These are phyloP conservation scores for Apodemia hepburni DNA, from an alignment of 2,888 invertebrate genomes.

Conservation along the genomic window DNA sequence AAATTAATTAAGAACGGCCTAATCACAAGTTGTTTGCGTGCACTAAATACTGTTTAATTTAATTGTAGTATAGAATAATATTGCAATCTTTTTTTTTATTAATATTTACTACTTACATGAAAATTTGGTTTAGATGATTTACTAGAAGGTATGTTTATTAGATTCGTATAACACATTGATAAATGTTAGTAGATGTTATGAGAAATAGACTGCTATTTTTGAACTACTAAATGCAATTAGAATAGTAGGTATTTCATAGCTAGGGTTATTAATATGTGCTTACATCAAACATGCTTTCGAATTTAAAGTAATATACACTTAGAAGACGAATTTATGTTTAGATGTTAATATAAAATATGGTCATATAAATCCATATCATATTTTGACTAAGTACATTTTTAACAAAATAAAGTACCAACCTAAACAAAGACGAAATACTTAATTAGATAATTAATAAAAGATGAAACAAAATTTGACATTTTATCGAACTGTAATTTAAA, in stretches of 20 bases:
- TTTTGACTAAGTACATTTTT: no score
- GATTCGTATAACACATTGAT: background rate
- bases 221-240: background rate
- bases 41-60: background rate
- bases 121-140: no score
- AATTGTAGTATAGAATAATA: background rate
- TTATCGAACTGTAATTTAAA: no score
- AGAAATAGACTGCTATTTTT: conserved; percentile 2
- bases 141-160: background rate
- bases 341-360: no score
- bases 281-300: background rate
- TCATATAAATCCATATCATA: no score
- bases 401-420: no score
- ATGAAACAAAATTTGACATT: no score
- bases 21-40: conserved; percentile 20
- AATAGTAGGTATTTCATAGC: background rate
- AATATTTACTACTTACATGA: background rate
- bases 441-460: no score
- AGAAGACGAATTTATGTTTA: no score
- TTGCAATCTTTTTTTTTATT: background rate
- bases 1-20: conserved; percentile 13
- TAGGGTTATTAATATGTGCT: background rate
- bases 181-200: background rate
- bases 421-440: no score
- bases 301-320: background rate